Percentiles rank a stretch among this genome's conserved stretches.
phyloP scores from a whole-genome alignment of 53 echinoderm and acorn worm genomes.

The Temnopleurus reevesii region DNA sequence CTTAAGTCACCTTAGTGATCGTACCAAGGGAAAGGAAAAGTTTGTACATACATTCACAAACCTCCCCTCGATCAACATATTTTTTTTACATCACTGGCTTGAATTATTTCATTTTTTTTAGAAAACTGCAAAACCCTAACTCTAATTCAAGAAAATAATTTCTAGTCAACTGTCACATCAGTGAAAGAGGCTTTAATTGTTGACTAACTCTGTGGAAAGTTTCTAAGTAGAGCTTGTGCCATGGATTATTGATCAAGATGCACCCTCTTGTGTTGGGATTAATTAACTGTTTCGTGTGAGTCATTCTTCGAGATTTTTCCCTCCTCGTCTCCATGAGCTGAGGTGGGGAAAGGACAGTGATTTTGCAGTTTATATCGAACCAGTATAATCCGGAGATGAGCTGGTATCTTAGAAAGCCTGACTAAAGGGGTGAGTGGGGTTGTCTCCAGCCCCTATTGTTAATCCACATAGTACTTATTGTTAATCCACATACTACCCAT shows the following conservation, averaged over 20 bases:
- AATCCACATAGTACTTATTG: too few species aligned
- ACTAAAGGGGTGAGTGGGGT: neutral
- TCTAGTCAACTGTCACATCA: too few species aligned
- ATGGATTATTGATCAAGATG: neutral
- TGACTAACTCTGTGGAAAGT: neutral
- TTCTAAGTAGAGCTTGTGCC: neutral
- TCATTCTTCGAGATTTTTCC: slow-evolving; percentile 1
- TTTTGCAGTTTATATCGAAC: neutral
- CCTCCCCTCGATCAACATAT: too few species aligned
- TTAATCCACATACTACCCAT: neutral
- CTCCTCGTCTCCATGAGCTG: neutral
- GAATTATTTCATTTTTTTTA: too few species aligned
- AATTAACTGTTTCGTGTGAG: slow-evolving; percentile 40
- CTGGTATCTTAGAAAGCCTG: neutral
- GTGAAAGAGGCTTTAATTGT: too few species aligned
- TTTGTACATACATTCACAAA: too few species aligned
- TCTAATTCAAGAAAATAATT: too few species aligned
- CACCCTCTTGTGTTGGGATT: neutral
- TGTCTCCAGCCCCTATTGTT: slow-evolving; percentile 8
- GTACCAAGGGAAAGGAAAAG: too few species aligned
- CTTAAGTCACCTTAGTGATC: too few species aligned
- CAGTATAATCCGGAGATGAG: neutral
- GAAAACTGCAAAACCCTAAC: too few species aligned
- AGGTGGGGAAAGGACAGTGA: neutral
- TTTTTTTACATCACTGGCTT: too few species aligned